Conservation (phyloP, 2,888 invertebrate species). For the Timema cristinae region DNA sequence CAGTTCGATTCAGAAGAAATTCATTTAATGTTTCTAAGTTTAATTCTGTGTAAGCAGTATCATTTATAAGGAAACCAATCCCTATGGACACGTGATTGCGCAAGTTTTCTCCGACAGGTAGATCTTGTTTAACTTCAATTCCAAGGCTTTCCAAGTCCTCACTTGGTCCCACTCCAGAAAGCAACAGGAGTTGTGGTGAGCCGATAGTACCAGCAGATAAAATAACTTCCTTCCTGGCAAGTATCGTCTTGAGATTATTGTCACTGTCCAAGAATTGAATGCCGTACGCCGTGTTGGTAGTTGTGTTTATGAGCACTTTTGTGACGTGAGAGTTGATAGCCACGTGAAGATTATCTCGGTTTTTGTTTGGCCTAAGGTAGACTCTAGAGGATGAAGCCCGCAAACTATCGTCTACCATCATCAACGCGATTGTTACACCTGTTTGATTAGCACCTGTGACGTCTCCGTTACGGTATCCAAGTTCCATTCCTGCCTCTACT, state of each 20-base stretch:
- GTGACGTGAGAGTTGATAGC: conserved; percentile 50
- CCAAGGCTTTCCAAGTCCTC: conserved; percentile 35
- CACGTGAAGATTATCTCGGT: conserved; percentile 27
- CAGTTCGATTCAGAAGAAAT: conserved; percentile 41
- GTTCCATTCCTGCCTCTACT: conserved; percentile 41
- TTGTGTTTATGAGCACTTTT: conserved; percentile 49
- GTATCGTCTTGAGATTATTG: conserved; percentile 41
- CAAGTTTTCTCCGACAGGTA: conserved; percentile 50
- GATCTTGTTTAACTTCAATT: conserved; percentile 40
- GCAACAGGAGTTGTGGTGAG: conserved; percentile 51
- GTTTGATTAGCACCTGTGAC: conserved; percentile 35
- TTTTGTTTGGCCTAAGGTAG: conserved; percentile 44
- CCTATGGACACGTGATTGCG: conserved; percentile 50
- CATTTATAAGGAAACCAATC: conserved; percentile 33
- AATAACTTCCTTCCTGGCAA: conserved; percentile 44
- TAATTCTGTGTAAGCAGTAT: conserved; percentile 39
- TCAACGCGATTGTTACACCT: conserved; percentile 33
- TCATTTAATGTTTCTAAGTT: conserved; percentile 41
- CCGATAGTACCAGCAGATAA: conserved; percentile 39
- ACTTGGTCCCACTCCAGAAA: conserved; percentile 51
- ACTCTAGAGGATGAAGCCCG: conserved; percentile 50
- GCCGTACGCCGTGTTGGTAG: conserved; percentile 41
- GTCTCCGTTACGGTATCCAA: conserved; percentile 44
- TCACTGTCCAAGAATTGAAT: conserved; percentile 45
- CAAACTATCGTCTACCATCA: conserved; percentile 37